Percentiles rank a stretch among this genome's conserved stretches.
These are phyloP conservation scores for Gracilinanus agilis DNA, from an alignment of 2,113 vertebrate species.

Conservation along the genomic window DNA sequence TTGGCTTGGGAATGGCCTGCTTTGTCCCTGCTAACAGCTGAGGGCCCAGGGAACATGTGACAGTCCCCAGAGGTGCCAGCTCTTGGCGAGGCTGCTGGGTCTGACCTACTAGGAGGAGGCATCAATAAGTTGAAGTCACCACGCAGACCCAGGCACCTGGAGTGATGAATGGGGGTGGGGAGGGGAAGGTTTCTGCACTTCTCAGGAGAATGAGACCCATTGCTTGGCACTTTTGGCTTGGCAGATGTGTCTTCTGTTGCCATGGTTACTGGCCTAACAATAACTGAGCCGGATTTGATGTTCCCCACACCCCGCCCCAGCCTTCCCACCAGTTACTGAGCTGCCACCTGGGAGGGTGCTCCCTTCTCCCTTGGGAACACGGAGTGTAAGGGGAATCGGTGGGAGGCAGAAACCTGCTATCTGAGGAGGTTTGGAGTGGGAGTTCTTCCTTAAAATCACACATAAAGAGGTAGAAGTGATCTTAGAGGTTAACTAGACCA, in stretches of 20 bases:
- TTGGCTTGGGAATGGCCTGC: neutral
- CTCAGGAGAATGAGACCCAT: slow-evolving; percentile 62
- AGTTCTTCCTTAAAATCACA: slow-evolving; percentile 19
- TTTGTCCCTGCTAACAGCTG: neutral
- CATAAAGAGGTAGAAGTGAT: neutral
- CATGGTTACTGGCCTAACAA: slow-evolving; percentile 80
- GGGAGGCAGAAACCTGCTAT: slow-evolving; percentile 57
- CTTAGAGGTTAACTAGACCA: neutral
- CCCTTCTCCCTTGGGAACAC: slow-evolving; percentile 59
- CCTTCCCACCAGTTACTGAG: slow-evolving; percentile 42
- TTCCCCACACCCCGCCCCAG: slow-evolving; percentile 71
- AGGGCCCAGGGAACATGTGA: neutral
- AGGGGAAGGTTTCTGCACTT: slow-evolving; percentile 19
- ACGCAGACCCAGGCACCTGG: neutral
- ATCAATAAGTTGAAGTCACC: neutral
- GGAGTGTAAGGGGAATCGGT: slow-evolving; percentile 58
- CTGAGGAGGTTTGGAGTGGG: neutral
- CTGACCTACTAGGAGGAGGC: neutral
- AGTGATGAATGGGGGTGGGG: slow-evolving; percentile 5
- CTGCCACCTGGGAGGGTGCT: slow-evolving; percentile 76
- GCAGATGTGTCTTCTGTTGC: slow-evolving; percentile 77
- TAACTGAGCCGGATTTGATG: slow-evolving; percentile 74
- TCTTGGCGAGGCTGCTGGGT: neutral
- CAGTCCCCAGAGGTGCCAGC: neutral
- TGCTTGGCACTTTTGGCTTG: slow-evolving; percentile 69